Evolutionary conservation across 2,888 invertebrate species (phyloP), one percentile per base, ranked within the genome.

Genomic region (Epinotia nisella): DNA sequence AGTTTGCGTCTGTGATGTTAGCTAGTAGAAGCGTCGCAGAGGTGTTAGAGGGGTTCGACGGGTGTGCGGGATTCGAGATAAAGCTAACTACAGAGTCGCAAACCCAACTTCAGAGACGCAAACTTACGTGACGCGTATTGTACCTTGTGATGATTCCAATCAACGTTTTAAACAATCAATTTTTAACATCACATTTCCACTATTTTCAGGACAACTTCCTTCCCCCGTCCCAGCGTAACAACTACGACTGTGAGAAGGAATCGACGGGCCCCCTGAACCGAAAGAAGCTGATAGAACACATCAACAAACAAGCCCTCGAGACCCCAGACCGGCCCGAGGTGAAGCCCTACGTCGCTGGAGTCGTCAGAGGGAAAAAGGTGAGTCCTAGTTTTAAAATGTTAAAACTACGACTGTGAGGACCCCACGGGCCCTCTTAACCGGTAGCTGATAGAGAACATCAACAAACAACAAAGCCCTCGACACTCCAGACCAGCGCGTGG

Each of bases 401-500:
- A 35, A 53, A 13, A 19, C 17, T 49, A 99, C 89, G 98, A 98
- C 87, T 99, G 99, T 86, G 96, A 96, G 93, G 95, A 96, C 83
- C 96, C 99, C 19, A 99, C 99, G 29, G 99, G 99, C 58, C 99
- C 99, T 17, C 95, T 99, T 81, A 97, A 99, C 93, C 95, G 99
- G 93, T 97, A 98, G 89, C 94, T 99, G 69, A 97, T 99, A 85
- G 98, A 98, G 87, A 98, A 98, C 92, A 98, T 99, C 83, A 99
- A 99, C 91, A 99, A 98, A 91, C 98, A 99, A 99, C 99, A 15
- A n/a, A n/a, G n/a, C n/a, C n/a, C 94, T 98, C 81, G 98, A 98
- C 92, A 98, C 99, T 73, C 99, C 99, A 66, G 99, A 99, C 93
- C 96, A 97, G 95, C 99, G 99, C 3, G 99, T 99, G 90, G 94